These are phyloP conservation scores for Spea multiplicata DNA, from an alignment of 2,113 vertebrate genomes.

Conservation along the genomic window DNA sequence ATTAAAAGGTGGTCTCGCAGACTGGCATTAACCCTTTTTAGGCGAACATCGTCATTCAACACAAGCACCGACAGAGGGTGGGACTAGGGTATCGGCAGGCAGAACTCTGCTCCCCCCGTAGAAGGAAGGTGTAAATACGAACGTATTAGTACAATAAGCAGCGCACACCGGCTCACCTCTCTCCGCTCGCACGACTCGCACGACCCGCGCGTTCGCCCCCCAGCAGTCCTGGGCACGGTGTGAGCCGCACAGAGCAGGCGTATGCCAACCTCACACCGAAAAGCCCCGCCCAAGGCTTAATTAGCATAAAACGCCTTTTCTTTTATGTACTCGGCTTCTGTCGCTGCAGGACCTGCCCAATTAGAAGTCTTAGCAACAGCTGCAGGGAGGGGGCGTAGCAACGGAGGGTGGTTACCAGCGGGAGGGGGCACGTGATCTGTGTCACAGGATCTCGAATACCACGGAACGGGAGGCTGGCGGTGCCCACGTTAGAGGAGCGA, in stretches of 20 bases:
- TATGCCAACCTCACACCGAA: background rate
- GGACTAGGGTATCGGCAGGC: background rate
- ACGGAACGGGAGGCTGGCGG: no score
- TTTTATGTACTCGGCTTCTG: background rate
- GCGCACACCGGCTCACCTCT: background rate
- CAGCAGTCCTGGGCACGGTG: conserved; percentile 9
- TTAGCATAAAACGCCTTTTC: conserved; percentile 12
- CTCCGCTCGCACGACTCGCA: background rate
- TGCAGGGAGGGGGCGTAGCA: conserved; percentile 17
- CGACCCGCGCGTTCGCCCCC: background rate
- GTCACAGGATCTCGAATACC: background rate
- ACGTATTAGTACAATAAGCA: no score
- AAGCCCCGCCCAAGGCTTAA: background rate
- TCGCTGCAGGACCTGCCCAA: background rate
- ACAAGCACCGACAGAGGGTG: background rate
- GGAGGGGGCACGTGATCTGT: background rate
- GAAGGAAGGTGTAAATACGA: no score
- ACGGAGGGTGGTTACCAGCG: background rate
- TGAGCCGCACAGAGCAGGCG: background rate
- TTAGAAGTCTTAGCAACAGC: conserved; percentile 6
- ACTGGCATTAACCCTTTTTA: background rate
- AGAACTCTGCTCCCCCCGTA: background rate
- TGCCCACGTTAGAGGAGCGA: no score
- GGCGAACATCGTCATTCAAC: background rate
- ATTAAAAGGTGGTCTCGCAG: no score